Base-by-base conservation (phyloP, 2,113 vertebrate genomes). In the Asarcornis scutulata region DNA sequence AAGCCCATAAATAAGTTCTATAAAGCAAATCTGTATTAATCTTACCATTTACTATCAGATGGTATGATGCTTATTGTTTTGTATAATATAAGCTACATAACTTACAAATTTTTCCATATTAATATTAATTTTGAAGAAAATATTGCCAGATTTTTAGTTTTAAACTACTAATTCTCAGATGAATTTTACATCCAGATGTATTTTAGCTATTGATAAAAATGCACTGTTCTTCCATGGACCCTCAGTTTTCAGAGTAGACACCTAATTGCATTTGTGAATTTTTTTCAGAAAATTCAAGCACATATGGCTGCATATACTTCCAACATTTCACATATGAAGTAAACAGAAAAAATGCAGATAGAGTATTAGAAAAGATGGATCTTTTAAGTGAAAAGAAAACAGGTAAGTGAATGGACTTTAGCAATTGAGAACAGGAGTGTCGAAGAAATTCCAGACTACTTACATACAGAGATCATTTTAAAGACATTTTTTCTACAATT, bases 1-100 rank as follows among this genome's bases (percentile, higher is more conserved):
- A 94, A 79, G 87, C 29, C 72, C 16, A 26, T 62, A 72, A 32
- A 5, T 66, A 92, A 89, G 93, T 95, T 81, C 94, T 75, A 95
- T 63, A 76, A 95, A 95, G 80, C 77, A 96, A 97, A 88, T 60
- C 17, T n/a, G 9, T 38, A 94, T 80, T 93, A 94, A 44, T 83
- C 68, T 93, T 94, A 93, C 8, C 76, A 80, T 46, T 91, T 83
- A 95, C 86, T 93, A 95, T 60, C 36, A 90, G 60, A 88, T 42
- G 52, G 13, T 25, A 60, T 4, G 3, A 2, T 81, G 60, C 48
- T 86, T 95, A 93, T 2, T 75, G 46, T 63, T 95, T 84, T 86
- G 32, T 72, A 55, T 79, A 96, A 91, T 36, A 88, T 8, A 97
- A 95, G 59, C 34, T 27, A 91, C 7, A 17, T 83, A 94, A 93